A percentile compares a stretch with the other conserved stretches of the same genome.
Conservation (phyloP, 1,140 invertebrate species). For the Caerostris darwini region DNA sequence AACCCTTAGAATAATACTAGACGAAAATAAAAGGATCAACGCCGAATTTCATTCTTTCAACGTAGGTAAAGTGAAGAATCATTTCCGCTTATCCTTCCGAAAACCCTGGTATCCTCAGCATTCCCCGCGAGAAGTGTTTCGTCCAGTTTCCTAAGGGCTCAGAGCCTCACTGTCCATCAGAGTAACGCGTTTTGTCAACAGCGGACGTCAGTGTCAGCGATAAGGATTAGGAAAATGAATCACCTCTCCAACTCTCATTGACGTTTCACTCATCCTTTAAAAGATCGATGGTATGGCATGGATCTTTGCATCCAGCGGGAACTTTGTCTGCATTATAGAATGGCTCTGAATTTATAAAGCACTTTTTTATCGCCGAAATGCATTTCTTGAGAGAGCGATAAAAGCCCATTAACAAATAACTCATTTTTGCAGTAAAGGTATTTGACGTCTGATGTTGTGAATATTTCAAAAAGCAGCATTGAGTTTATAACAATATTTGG, state of each 20-base stretch:
- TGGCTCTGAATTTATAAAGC: not conserved
- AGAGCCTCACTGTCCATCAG: slow-evolving; percentile 55
- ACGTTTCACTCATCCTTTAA: slow-evolving; percentile 71
- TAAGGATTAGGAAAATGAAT: slow-evolving; percentile 73
- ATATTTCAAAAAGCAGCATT: not conserved
- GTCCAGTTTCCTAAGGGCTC: slow-evolving; percentile 55
- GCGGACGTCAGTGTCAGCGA: slow-evolving; percentile 62
- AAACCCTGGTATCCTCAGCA: not conserved
- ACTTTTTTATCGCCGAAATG: not conserved
- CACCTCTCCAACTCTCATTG: slow-evolving; percentile 55
- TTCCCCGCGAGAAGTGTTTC: not conserved
- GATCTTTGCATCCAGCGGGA: slow-evolving; percentile 6
- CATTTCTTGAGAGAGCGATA: not conserved
- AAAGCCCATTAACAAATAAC: not conserved
- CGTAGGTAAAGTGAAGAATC: slow-evolving; percentile 54
- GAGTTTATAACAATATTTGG: not conserved
- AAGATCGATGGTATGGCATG: slow-evolving; percentile 57
- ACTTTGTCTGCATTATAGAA: slow-evolving; percentile 9
- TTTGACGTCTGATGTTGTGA: not conserved
- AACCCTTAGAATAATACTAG: slow-evolving; percentile 13
- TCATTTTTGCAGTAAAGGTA: not conserved
- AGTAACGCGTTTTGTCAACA: slow-evolving; percentile 73
- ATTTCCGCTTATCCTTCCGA: not conserved
- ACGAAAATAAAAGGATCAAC: slow-evolving; percentile 31
- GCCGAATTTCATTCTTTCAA: not conserved